Conservation (phyloP, 2,113 vertebrate genomes). For the Pomatorhinus ruficollis region DNA sequence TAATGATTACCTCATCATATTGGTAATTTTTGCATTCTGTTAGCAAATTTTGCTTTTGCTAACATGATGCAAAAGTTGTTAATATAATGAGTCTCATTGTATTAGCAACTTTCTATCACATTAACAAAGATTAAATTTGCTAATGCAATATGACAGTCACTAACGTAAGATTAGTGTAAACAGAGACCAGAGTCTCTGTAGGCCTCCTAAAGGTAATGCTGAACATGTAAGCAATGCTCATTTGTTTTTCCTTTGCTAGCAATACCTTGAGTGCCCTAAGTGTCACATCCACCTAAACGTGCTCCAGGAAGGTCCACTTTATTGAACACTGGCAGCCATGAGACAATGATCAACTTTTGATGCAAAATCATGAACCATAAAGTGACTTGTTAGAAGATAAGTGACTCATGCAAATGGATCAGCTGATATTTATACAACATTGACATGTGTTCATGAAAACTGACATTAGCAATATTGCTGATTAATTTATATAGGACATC, state of each 20-base stretch:
- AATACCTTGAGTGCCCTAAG: not conserved
- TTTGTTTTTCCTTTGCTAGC: slow-evolving; percentile 48
- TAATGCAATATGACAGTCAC: slow-evolving; percentile 75
- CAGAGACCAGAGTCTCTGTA: slow-evolving; percentile 68
- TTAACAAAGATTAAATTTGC: slow-evolving; percentile 77
- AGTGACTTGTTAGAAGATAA: slow-evolving; percentile 37
- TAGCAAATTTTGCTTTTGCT: slow-evolving; percentile 73
- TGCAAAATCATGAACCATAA: slow-evolving; percentile 49
- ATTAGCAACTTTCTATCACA: slow-evolving; percentile 77
- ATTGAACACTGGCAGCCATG: not conserved
- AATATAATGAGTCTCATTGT: slow-evolving; percentile 75
- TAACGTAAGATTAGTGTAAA: slow-evolving; percentile 70
- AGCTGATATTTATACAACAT: not conserved
- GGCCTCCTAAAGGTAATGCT: slow-evolving; percentile 65
- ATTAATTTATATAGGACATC: slow-evolving; percentile 26
- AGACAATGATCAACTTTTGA: slow-evolving; percentile 55
- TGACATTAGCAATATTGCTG: not conserved
- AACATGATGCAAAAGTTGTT: slow-evolving; percentile 76
- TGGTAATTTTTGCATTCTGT: slow-evolving; percentile 70
- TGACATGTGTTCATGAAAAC: slow-evolving; percentile 11
- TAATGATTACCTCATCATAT: slow-evolving; percentile 62
- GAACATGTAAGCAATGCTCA: slow-evolving; percentile 62
- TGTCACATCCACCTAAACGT: not conserved
- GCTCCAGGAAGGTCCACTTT: slow-evolving; percentile 31
- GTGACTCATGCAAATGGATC: not conserved